phyloP scores from a whole-genome alignment of 2,888 invertebrate genomes.

The Trichopoda pennipes region DNA sequence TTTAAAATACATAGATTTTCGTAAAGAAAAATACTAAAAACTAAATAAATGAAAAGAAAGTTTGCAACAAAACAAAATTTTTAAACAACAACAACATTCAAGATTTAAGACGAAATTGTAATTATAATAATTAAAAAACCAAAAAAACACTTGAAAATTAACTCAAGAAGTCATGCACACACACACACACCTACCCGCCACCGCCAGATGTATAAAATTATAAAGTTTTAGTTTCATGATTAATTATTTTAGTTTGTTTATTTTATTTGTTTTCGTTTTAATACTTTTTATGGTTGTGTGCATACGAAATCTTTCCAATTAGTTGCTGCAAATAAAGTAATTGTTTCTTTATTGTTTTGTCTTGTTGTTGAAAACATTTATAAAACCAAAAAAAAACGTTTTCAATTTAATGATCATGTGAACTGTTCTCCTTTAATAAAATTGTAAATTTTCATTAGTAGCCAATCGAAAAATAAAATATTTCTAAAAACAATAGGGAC shows the following conservation, averaged over 20 bases:
- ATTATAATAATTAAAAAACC: slow-evolving; percentile 34
- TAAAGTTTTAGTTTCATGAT: slow-evolving; percentile 45
- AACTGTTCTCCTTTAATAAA: slow-evolving; percentile 7
- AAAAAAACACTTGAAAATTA: slow-evolving; percentile 15
- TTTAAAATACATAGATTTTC: slow-evolving; percentile 55
- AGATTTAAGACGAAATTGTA: slow-evolving; percentile 27
- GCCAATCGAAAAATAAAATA: not conserved
- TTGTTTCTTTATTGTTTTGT: slow-evolving; percentile 25
- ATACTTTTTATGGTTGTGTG: slow-evolving; percentile 7
- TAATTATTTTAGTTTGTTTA: slow-evolving; percentile 45
- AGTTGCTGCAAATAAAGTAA: slow-evolving; percentile 45
- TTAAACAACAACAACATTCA: slow-evolving; percentile 13
- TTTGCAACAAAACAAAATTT: slow-evolving; percentile 58
- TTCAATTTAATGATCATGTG: not conserved
- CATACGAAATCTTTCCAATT: slow-evolving; percentile 28
- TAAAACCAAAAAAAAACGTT: too few species aligned
- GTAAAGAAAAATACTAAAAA: slow-evolving; percentile 16
- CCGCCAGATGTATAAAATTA: not conserved
- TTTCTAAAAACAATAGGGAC: not conserved
- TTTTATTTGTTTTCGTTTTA: slow-evolving; percentile 25
- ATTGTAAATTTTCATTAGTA: not conserved
- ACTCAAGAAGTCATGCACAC: slow-evolving; percentile 5
- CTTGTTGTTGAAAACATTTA: not conserved
- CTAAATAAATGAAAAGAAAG: slow-evolving; percentile 61
- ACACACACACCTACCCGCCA: slow-evolving; percentile 1